Conservation (phyloP, 2,113 vertebrate genomes). For the Gorsachius goisagi region DNA sequence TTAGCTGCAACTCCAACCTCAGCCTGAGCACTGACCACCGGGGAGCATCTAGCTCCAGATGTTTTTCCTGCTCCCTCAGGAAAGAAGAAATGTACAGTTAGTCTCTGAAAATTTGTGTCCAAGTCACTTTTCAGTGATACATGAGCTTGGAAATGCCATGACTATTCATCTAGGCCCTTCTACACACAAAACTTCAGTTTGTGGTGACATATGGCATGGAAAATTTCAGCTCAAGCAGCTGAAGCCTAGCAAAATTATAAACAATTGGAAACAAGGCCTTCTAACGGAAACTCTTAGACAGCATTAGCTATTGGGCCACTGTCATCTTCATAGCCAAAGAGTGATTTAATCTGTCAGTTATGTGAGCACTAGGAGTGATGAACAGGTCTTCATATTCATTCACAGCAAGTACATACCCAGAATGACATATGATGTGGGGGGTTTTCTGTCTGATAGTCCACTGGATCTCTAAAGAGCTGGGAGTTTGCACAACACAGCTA, state of each 20-base stretch:
- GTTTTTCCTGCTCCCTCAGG: background rate
- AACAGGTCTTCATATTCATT: slow-evolving; percentile 48
- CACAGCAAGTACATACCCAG: background rate
- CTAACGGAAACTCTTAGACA: slow-evolving; percentile 23
- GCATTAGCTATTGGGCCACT: slow-evolving; percentile 12
- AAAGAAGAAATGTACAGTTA: background rate
- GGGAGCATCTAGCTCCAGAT: background rate
- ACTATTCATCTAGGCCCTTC: background rate
- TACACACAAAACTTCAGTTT: background rate
- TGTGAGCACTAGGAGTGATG: slow-evolving; percentile 11
- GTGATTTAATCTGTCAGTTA: slow-evolving; percentile 55
- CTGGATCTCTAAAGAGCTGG: background rate
- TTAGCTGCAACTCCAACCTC: background rate
- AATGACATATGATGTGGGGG: background rate
- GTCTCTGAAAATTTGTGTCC: background rate
- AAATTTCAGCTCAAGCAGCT: slow-evolving; percentile 32
- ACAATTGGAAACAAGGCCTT: background rate
- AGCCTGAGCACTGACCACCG: background rate
- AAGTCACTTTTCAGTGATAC: background rate
- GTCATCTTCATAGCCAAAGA: slow-evolving; percentile 26
- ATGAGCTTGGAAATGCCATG: background rate
- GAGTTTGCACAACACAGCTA: background rate
- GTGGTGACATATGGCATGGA: background rate
- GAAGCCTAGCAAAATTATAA: slow-evolving; percentile 23
- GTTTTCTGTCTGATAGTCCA: background rate